A percentile compares a stretch with the other conserved stretches of the same genome.
phyloP scores from a whole-genome alignment of 2,888 invertebrate genomes.

The Dendrolimus houi region DNA sequence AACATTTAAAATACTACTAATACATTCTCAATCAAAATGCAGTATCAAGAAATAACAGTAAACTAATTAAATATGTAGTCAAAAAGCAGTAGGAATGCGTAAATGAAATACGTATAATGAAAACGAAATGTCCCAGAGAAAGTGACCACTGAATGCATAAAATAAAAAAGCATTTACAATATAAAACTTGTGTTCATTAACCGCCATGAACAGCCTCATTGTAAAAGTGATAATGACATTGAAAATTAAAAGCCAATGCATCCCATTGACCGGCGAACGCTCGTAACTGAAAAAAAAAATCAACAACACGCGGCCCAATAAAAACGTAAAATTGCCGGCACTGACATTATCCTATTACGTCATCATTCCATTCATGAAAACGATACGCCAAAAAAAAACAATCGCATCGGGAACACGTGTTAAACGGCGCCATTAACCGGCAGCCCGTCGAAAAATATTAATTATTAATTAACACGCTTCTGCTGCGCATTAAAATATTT shows the following conservation, averaged over 20 bases:
- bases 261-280: conserved; percentile 63
- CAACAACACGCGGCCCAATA: conserved; percentile 64
- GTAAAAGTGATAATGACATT: conserved; percentile 75
- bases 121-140: background rate
- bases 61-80: no score
- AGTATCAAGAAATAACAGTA: no score
- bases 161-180: background rate
- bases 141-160: background rate
- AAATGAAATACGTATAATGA: background rate
- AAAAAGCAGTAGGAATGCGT: no score
- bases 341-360: conserved; percentile 76
- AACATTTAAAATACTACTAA: no score
- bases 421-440: conserved; percentile 65
- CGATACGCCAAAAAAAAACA: conserved; percentile 66
- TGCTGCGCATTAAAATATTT: conserved; percentile 71
- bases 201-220: conserved; percentile 35
- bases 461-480: conserved; percentile 69
- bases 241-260: conserved; percentile 71
- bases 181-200: conserved; percentile 3
- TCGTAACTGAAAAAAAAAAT: conserved; percentile 58
- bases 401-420: conserved; percentile 67
- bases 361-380: conserved; percentile 74
- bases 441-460: conserved; percentile 69
- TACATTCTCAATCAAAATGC: no score
- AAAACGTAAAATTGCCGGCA: conserved; percentile 71